Evolutionary conservation across 2,797 vertebrate genomes (phyloP), one percentile per base, ranked within the genome.

Genomic region (Cirrhinus mrigala): DNA sequence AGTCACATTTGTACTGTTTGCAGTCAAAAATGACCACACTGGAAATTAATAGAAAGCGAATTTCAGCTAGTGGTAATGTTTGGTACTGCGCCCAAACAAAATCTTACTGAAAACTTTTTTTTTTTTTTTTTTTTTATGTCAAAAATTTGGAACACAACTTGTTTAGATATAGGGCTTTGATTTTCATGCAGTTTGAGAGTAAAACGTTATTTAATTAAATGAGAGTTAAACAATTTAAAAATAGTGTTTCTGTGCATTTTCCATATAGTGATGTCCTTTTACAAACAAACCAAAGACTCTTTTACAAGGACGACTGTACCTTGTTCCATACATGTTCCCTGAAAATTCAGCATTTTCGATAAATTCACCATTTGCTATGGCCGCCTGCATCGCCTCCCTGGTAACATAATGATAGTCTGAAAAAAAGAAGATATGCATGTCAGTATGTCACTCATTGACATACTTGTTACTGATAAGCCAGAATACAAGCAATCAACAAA

Each of bases 371-470:
- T 95, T 94, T 14, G 94, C 91, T 0, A 99, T 96, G 15, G 92
- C 93, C 0, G 90, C 88, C 93, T 96, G 95, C 98, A 99, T 99
- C 76, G 71, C 94, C 86, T 98, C 97, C 85, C 97, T 94, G 54
- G 94, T 96, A 54, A 99, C 98, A 76, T 96, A 99, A 89, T 99
- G 96, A 89, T 99, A 99, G 95, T 99, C 98, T 99, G 74, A 16
- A 84, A 70, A 71, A 82, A 44, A 44, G 40, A 44, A 44, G 40
- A 9, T 7, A 44, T 40, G 37, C 37, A 40, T 40, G 4, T 40
- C 37, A 40, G 7, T 44, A 8, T 44, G 6, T 44, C 40, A 9
- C 7, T 44, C 24, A 16, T 4, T 12, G 24, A 64, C 60, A 60
- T 3, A n/a, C 1, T 15, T 52, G 16, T 58, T 3, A 48, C 20